phyloP scores from a whole-genome alignment of 2,797 vertebrate species.

The Selene dorsalis region DNA sequence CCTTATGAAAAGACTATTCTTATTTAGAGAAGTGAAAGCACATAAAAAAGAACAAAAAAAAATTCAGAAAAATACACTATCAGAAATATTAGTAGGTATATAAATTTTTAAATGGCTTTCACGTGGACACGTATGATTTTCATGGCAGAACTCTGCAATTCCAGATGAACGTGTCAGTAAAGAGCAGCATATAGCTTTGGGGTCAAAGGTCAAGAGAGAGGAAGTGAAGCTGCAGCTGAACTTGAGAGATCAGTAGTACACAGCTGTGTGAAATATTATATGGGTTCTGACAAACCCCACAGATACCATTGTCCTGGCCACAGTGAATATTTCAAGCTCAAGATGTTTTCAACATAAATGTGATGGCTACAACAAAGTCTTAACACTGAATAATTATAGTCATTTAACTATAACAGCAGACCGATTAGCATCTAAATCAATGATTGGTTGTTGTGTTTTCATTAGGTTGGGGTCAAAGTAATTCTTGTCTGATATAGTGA shows the following conservation, averaged over 20 bases:
- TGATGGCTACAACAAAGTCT: neutral
- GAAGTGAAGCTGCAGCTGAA: neutral
- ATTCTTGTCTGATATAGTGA: neutral
- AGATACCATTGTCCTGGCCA: neutral
- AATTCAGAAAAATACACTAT: neutral
- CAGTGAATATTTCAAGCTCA: neutral
- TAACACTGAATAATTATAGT: neutral
- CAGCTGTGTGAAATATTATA: neutral
- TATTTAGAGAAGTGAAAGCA: neutral
- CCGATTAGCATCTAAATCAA: neutral
- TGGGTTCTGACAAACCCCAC: neutral
- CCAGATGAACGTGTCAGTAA: constrained; percentile 36
- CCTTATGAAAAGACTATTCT: neutral
- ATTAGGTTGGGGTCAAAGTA: neutral
- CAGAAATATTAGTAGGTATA: neutral
- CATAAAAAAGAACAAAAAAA: too few species aligned
- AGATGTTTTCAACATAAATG: neutral
- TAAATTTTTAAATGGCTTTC: too few species aligned
- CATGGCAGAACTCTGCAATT: constrained; percentile 3
- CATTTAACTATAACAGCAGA: neutral
- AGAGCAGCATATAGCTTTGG: constrained; percentile 1
- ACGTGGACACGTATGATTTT: neutral
- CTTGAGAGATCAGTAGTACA: neutral
- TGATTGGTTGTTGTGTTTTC: neutral
- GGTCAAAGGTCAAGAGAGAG: constrained; percentile 51